Percentiles rank a stretch among this genome's conserved stretches.
Conservation (phyloP, 1,140 invertebrate genomes). For the Drosophila micromelanica region DNA sequence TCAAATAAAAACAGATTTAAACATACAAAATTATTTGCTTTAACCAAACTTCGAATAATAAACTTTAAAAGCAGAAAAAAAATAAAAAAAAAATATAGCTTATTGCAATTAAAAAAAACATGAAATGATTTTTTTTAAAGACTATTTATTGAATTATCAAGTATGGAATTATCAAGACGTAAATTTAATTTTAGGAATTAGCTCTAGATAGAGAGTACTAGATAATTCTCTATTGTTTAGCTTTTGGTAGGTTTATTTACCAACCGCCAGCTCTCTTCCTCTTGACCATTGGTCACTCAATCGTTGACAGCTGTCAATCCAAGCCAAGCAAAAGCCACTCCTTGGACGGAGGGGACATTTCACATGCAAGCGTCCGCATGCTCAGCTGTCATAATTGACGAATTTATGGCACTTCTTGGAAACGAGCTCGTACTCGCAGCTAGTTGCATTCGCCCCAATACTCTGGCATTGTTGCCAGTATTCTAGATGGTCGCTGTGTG, state of each 20-base stretch:
- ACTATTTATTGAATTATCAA: too few species aligned
- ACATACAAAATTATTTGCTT: too few species aligned
- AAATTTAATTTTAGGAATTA: background rate
- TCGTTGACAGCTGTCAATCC: constrained; percentile 70
- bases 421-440: constrained; percentile 27
- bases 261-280: background rate
- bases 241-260: background rate
- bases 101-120: too few species aligned
- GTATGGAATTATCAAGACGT: too few species aligned
- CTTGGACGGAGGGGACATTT: background rate
- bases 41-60: too few species aligned
- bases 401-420: constrained; percentile 79
- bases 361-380: constrained; percentile 57
- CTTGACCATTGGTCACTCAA: constrained; percentile 15
- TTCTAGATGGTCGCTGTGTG: constrained; percentile 38
- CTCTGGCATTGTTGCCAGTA: constrained; percentile 56
- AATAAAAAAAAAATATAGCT: too few species aligned
- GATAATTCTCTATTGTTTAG: background rate
- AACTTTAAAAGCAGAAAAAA: too few species aligned
- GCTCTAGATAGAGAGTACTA: background rate
- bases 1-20: too few species aligned
- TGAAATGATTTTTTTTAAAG: too few species aligned
- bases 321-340: constrained; percentile 11
- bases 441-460: constrained; percentile 21
- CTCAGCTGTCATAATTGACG: constrained; percentile 78